Base-by-base conservation (phyloP, 2,113 vertebrate species). In the Hiodon tergisus region DNA sequence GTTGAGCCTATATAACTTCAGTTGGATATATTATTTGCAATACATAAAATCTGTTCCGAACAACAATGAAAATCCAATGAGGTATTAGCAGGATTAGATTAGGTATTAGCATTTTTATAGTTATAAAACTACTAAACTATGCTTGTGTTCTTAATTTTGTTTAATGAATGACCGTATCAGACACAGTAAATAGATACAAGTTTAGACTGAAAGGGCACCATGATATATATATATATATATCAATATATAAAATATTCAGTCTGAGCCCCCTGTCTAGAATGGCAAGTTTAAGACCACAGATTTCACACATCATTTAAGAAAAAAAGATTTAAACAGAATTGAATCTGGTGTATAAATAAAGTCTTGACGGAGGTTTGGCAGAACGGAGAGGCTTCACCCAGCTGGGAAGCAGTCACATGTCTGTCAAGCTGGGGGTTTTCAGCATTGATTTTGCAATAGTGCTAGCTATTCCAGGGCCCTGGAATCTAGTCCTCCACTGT, bases 401-500 rank as follows among this genome's bases (percentile, higher is more conserved):
- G 60, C 55, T 61, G 78, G 79, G 78, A 79, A 79, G 77, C 76
- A 74, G 70, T 74, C 58, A n/a, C 65, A 73, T 85, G 83, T 83
- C 88, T 85, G 85, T 85, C 81, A 81, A 77, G 79, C 50, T 62
- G 71, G 31, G 78, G 79, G 79, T 80, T 78, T 78, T 77, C 78
- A 84, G 81, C 84, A 88, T 85, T 87, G 86, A 86, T 90, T 90
- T 86, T 85, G 83, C 77, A 86, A 88, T 74, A 76, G 75, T 72
- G 81, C 81, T 84, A 78, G 81, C 78, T 79, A 55, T 31, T 31
- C 31, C 31, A 5, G 58, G 50, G 54, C 47, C 68, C 74, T 53
- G 73, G 78, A 81, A 81, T 80, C 70, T 68, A 70, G 59, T 65
- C 61, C 60, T 11, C 61, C 53, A 60, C 76, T 84, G 65, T 86